Base-by-base conservation (phyloP, 2,113 vertebrate genomes). In the Petrocephalus microphthalmus region DNA sequence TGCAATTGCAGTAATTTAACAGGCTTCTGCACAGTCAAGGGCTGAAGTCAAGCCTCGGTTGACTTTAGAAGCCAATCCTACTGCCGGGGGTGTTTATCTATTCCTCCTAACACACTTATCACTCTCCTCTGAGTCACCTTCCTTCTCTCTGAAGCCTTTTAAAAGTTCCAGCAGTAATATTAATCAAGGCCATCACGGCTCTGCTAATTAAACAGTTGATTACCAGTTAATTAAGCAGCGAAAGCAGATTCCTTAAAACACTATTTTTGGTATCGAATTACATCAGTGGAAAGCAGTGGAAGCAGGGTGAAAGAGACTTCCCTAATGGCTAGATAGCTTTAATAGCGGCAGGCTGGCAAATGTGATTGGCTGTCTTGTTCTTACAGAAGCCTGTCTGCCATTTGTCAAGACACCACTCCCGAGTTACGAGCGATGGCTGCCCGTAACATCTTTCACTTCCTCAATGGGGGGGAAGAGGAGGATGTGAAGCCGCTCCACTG, bases 121-220 rank as follows among this genome's bases (percentile, higher is more conserved):
- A 25, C 29, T 42, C 85, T 86, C 64, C 60, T 52, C 37, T 71
- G 84, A 78, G 88, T n/a, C 37, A 29, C 64, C 53, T 86, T 54
- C 33, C 60, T 86, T 71, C 83, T 89, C 49, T 74, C 64, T 25
- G 22, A 86, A 86, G 84, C 85, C 49, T 86, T 86, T 89, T 47
- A 49, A 67, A 71, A 85, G 88, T 89, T 71, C 5, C 19, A 49
- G 57, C 25, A 13, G 57, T 33, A 74, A 45, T 85, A 47, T 85
- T 37, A 78, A 67, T 88, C 51, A 84, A 45, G 33, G 22, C 78
- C 37, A 47, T 83, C 84, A 54, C 37, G 5, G 42, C 78, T 45
- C 60, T 22, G 5, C 33, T 49, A 57, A 57, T 57, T 86, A 74
- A 74, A 85, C 57, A 81, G 88, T 8, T 54, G 47, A 56, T 85